Conservation (phyloP, 2,797 vertebrate genomes). For the Poecilia velifera region DNA sequence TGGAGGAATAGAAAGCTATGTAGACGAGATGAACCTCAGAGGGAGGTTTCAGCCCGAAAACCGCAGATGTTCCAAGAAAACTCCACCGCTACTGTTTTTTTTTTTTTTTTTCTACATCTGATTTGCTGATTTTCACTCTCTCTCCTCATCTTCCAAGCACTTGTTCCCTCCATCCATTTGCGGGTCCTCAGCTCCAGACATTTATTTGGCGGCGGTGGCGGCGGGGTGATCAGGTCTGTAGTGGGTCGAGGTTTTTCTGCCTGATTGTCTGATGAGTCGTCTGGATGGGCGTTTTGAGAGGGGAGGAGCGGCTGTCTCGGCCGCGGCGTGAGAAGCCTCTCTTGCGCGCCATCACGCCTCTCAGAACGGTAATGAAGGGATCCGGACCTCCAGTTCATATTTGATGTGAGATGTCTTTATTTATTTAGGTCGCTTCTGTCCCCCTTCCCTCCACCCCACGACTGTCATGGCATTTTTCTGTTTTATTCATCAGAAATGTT, state of each 20-base stretch:
- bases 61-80: constrained; percentile 13
- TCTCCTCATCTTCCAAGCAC: background rate
- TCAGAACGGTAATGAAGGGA: constrained; percentile 38
- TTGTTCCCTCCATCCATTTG: constrained; percentile 12
- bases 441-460: background rate
- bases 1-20: background rate
- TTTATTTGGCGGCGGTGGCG: constrained; percentile 20
- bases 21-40: background rate
- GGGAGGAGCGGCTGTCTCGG: constrained; percentile 5
- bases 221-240: constrained; percentile 39
- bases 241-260: constrained; percentile 16
- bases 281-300: constrained; percentile 34
- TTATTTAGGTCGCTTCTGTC: background rate
- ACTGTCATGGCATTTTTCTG: constrained; percentile 2
- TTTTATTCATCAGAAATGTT: constrained; percentile 24
- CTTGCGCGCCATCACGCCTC: constrained; percentile 11
- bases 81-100: background rate
- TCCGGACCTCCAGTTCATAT: constrained; percentile 31
- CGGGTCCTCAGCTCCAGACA: constrained; percentile 17
- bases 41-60: constrained; percentile 27
- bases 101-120: constrained; percentile 17
- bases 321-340: constrained; percentile 38
- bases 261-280: constrained; percentile 61
- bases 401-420: constrained; percentile 39
- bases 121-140: constrained; percentile 22